These are phyloP conservation scores for Nematopogon swammerdamellus DNA, from an alignment of 2,888 invertebrate species.

Conservation along the genomic window DNA sequence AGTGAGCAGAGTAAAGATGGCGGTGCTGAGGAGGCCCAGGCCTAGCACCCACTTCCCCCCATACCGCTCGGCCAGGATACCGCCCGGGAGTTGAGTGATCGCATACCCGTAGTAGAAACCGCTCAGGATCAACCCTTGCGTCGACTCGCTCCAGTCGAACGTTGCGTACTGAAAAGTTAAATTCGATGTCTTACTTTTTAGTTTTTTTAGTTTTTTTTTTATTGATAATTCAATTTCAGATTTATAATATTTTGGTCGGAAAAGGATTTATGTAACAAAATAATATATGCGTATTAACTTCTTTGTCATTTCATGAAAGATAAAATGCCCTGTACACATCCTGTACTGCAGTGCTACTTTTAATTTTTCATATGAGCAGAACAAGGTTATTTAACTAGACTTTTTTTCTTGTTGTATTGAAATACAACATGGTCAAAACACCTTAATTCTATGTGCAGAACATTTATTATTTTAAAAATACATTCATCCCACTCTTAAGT, in stretches of 20 bases:
- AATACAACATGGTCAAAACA: no score
- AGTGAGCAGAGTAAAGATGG: conserved; percentile 76
- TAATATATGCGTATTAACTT: conserved; percentile 4
- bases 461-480: no score
- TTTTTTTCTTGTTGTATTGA: no score
- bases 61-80: conserved; percentile 74
- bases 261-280: background rate
- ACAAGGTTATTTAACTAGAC: no score
- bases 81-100: conserved; percentile 83
- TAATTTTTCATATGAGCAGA: no score
- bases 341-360: no score
- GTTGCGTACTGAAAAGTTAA: conserved; percentile 41
- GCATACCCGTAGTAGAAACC: conserved; percentile 86
- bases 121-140: conserved; percentile 74
- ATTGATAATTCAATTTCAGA: conserved; percentile 1
- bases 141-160: conserved; percentile 70
- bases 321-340: no score
- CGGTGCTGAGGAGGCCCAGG: conserved; percentile 76
- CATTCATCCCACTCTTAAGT: no score
- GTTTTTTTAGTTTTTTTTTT: no score
- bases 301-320: no score
- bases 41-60: conserved; percentile 85
- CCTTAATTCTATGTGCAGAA: no score
- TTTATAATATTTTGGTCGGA: background rate
- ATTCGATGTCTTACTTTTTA: conserved; percentile 8